A percentile compares a stretch with the other conserved stretches of the same genome.
phyloP scores from a whole-genome alignment of 2,797 vertebrate species.

The Microhierax caerulescens region DNA sequence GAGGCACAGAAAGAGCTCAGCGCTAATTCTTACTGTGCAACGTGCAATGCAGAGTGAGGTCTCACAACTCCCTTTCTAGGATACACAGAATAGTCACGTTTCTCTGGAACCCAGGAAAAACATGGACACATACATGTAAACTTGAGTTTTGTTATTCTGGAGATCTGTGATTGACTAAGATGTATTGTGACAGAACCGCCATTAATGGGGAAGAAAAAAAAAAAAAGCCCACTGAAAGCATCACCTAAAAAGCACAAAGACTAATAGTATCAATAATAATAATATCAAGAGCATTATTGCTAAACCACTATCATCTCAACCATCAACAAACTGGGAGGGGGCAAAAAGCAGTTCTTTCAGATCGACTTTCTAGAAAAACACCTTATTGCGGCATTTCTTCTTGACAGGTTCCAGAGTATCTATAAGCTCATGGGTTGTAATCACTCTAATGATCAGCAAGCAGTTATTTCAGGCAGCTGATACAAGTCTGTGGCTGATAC shows the following conservation, averaged over 20 bases:
- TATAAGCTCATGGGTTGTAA: background rate
- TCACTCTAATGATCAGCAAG: background rate
- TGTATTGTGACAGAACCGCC: background rate
- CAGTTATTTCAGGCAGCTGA: background rate
- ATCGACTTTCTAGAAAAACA: background rate
- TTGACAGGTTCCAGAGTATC: background rate
- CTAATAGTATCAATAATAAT: background rate
- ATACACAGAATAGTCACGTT: background rate
- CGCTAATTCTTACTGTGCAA: background rate
- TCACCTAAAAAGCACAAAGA: background rate
- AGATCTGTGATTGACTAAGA: background rate
- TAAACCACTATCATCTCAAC: background rate
- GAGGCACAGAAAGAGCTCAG: background rate
- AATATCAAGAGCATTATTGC: background rate
- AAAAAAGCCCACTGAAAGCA: background rate
- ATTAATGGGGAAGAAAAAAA: background rate
- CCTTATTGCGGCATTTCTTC: background rate
- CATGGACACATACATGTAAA: background rate
- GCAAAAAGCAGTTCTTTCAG: background rate
- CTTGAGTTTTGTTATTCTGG: background rate
- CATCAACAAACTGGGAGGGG: background rate
- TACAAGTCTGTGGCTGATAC: background rate
- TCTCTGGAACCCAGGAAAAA: background rate
- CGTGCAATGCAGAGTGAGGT: background rate
- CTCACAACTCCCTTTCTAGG: background rate